phyloP scores from a whole-genome alignment of 2,797 vertebrate species.

The Chiloscyllium punctatum region DNA sequence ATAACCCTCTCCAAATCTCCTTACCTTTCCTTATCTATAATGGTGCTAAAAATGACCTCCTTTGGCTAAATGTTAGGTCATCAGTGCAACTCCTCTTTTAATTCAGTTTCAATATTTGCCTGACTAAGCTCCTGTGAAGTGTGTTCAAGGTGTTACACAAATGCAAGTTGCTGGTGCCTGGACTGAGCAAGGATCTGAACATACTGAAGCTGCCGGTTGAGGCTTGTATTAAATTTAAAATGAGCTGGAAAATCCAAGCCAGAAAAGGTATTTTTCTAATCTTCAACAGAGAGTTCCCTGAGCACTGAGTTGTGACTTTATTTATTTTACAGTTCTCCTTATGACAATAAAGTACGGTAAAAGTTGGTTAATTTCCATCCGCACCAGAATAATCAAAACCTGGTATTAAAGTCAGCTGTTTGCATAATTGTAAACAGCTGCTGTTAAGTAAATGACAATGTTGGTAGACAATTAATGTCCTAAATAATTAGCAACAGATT shows the following conservation, averaged over 20 bases:
- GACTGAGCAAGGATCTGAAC: not conserved
- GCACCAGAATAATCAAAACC: not conserved
- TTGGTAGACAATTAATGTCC: not conserved
- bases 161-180: not conserved
- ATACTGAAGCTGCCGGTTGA: not conserved
- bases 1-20: too few relatives aligned
- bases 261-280: not conserved
- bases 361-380: not conserved
- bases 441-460: not conserved
- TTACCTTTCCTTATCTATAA: not conserved
- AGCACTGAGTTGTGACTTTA: not conserved
- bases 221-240: not conserved
- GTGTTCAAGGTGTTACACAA: not conserved
- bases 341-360: not conserved
- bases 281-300: not conserved
- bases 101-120: not conserved
- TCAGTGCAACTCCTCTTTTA: not conserved
- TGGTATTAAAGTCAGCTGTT: not conserved
- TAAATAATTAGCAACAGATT: slow-evolving; percentile 4
- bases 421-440: not conserved
- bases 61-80: not conserved
- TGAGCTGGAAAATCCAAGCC: not conserved
- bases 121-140: not conserved
- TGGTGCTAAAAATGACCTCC: not conserved
- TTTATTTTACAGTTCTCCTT: not conserved